Base-by-base conservation (phyloP, 2,113 vertebrate species). In the Diadophis punctatus region DNA sequence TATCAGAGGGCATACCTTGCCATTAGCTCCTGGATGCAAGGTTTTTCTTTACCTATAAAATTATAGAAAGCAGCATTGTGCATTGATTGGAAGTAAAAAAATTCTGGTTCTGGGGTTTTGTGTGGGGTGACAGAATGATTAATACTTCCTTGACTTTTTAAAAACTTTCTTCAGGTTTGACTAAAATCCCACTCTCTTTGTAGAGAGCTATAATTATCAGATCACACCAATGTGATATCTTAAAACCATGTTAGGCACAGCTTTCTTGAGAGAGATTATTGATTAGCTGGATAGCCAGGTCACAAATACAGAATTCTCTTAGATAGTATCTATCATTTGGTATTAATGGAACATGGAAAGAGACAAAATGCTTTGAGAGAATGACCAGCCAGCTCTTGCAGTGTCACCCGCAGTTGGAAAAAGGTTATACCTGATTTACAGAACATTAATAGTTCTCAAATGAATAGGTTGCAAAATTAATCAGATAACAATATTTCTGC, bases 1-100 rank as follows among this genome's bases (percentile, higher is more conserved):
- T 92, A 23, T 92, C 30, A 85, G 20, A 89, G n/a, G 58, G 48
- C 22, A 34, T 18, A 49, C 86, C n/a, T 8, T 30, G 10, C 30
- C 22, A 56, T 39, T n/a, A 14, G 39, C n/a, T 2, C 63, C 49
- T 43, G 49, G 18, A 52, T 92, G 74, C 87, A 49, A 63, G 48
- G 46, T 27, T 58, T 55, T 84, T 49, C 34, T 43, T 43, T 46
- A 18, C 34, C 55, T 92, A 63, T 90, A 89, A 90, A 91, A 68
- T 52, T 88, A 56, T 90, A 86, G n/a, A 90, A 92, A 92, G 60
- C 30, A 52, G 88, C 49, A 46, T n/a, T 80, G 87, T 48, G 58
- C 11, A 86, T 48, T 43, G 46, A 18, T 10, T 48, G 14, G 53
- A 53, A 87, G 48, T 86, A 60, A 39, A 53, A 90, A 23, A 52